A percentile compares a stretch with the other conserved stretches of the same genome.
phyloP scores from a whole-genome alignment of 2,888 invertebrate species.

The Athripsodes cinereus region DNA sequence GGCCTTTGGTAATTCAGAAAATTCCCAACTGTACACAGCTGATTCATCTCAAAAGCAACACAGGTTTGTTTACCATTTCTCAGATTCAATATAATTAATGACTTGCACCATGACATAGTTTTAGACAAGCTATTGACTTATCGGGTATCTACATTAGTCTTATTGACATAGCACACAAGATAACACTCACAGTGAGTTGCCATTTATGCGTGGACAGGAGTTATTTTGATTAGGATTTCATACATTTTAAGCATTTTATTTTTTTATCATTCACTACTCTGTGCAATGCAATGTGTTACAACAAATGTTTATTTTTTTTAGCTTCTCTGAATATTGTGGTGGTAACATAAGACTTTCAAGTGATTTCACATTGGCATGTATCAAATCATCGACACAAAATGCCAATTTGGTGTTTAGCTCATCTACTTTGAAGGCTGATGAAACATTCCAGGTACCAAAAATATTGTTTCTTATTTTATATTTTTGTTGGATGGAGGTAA shows the following conservation, averaged over 20 bases:
- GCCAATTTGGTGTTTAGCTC: slow-evolving; percentile 63
- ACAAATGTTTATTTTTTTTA: slow-evolving; percentile 29
- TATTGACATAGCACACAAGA: too few species aligned
- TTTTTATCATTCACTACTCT: too few species aligned
- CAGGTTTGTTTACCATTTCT: slow-evolving; percentile 18
- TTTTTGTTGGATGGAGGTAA: too few species aligned
- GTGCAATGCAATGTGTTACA: too few species aligned
- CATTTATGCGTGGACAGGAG: background rate
- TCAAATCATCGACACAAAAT: slow-evolving; percentile 42
- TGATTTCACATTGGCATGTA: slow-evolving; percentile 59
- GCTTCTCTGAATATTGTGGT: slow-evolving; percentile 60
- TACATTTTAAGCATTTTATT: too few species aligned
- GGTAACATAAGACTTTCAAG: slow-evolving; percentile 64
- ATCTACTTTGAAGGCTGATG: slow-evolving; percentile 63
- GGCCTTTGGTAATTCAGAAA: slow-evolving; percentile 26
- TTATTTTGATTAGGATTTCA: background rate
- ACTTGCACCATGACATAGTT: too few species aligned
- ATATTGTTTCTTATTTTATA: too few species aligned
- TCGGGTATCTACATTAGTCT: too few species aligned
- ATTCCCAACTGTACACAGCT: slow-evolving; percentile 22
- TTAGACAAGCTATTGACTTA: too few species aligned
- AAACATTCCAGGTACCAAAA: slow-evolving; percentile 68
- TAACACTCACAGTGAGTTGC: too few species aligned
- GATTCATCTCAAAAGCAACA: slow-evolving; percentile 25
- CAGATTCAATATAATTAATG: too few species aligned